A percentile compares a stretch with the other conserved stretches of the same genome.
Evolutionary conservation across 1,140 invertebrate genomes (phyloP).

Genomic region (Procambarus clarkii): DNA sequence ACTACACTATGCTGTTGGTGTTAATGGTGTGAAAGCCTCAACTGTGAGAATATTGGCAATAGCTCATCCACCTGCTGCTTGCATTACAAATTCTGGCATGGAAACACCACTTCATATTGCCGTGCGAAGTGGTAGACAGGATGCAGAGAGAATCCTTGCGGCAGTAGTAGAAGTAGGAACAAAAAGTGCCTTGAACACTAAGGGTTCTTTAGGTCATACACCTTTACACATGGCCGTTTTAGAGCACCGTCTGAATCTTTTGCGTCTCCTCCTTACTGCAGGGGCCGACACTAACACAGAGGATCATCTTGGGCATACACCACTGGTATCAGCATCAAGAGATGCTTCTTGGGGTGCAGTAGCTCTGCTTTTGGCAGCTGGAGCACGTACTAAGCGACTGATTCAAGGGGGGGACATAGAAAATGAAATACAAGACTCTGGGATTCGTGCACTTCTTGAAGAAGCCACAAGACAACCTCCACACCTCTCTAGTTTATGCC

Average conservation of each 20-base stretch:
- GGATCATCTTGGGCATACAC: slow-evolving; percentile 72
- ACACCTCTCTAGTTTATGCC: slow-evolving; percentile 46
- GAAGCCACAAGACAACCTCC: slow-evolving; percentile 54
- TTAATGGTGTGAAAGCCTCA: slow-evolving; percentile 45
- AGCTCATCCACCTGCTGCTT: slow-evolving; percentile 48
- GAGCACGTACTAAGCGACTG: slow-evolving; percentile 61
- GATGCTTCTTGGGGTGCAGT: slow-evolving; percentile 69
- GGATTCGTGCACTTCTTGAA: slow-evolving; percentile 47
- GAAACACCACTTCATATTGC: slow-evolving; percentile 72
- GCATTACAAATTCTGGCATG: slow-evolving; percentile 60
- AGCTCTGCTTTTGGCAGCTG: slow-evolving; percentile 70
- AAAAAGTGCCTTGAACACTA: slow-evolving; percentile 58
- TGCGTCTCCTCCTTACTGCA: slow-evolving; percentile 65
- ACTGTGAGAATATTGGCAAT: slow-evolving; percentile 38
- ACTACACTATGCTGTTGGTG: slow-evolving; percentile 65
- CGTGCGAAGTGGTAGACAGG: slow-evolving; percentile 58
- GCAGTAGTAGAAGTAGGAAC: slow-evolving; percentile 54
- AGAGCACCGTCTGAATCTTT: slow-evolving; percentile 63
- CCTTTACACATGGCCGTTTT: slow-evolving; percentile 73
- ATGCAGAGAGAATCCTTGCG: slow-evolving; percentile 56
- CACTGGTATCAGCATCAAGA: slow-evolving; percentile 71
- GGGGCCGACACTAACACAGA: slow-evolving; percentile 71
- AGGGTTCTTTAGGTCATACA: slow-evolving; percentile 71
- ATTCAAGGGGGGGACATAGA: slow-evolving; percentile 56
- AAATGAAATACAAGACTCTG: slow-evolving; percentile 37